Base-by-base conservation (phyloP, 2,113 vertebrate species). In the Bubo bubo region DNA sequence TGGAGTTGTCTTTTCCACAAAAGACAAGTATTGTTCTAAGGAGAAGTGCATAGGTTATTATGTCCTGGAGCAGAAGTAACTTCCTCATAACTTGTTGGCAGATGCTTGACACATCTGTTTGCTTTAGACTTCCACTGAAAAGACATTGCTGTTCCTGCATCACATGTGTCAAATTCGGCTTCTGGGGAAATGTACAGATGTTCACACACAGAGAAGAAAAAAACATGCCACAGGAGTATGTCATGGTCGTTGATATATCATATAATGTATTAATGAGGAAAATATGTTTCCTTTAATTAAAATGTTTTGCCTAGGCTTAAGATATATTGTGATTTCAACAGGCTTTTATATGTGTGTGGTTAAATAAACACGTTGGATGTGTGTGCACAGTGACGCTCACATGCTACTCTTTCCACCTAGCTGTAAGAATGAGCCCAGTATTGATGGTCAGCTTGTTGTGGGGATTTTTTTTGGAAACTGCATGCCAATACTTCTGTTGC, bases 131-230 rank as follows among this genome's bases (percentile, higher is more conserved):
- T 94, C 88, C 83, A 84, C 83, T 62, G 91, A 85, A 96, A 94
- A 96, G 79, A 50, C 81, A 79, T 94, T 95, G 93, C 81, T 95
- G 55, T 91, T 97, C 84, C 87, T 95, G 89, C 77, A 94, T 90
- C 93, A 82, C 96, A 94, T 88, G 95, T 97, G 93, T 95, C 91
- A 86, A 87, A 97, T 52, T 91, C 67, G 3, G 91, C 95, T 97
- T 94, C 96, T 97, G 95, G 97, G 97, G 93, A 95, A 96, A 88
- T 86, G 85, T 95, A 93, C 95, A 97, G 95, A 96, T 97, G 96
- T 96, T 96, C 91, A 20, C 93, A 93, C 81, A 66, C 87, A 64
- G 93, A 82, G 88, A 45, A 88, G 84, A 93, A 91, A 87, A 92
- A 71, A 87, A 73, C 87, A 85, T 93, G 87, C 89, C 94, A 96